Evolutionary conservation across 2,888 invertebrate genomes (phyloP).

Genomic region (Synanthedon vespiformis): DNA sequence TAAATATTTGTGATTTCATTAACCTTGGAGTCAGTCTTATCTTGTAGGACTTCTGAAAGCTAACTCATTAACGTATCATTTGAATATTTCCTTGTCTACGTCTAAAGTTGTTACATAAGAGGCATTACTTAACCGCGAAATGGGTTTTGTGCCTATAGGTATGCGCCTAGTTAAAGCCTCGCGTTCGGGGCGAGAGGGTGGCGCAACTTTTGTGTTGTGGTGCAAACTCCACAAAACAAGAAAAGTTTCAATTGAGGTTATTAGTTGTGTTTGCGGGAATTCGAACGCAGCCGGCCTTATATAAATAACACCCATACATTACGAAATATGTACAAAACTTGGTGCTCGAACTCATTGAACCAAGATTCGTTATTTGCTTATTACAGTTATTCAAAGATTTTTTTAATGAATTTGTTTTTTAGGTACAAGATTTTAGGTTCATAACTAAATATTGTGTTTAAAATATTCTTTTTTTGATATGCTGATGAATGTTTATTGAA

Average conservation of each 20-base stretch:
- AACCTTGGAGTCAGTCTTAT: no score
- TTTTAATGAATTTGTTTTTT: no score
- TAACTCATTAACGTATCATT: no score
- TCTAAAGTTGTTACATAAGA: not conserved
- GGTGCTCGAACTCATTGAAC: not conserved
- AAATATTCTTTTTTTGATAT: no score
- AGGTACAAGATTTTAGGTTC: no score
- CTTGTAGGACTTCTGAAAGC: no score
- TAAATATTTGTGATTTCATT: no score
- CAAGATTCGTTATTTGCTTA: no score
- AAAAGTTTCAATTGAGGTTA: slow-evolving; percentile 6
- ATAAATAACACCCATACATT: not conserved
- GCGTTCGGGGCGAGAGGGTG: not conserved
- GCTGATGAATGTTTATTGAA: no score
- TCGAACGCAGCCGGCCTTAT: not conserved
- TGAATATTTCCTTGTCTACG: no score
- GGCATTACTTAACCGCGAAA: not conserved
- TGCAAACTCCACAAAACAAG: slow-evolving; percentile 5
- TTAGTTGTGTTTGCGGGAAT: not conserved
- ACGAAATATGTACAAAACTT: not conserved
- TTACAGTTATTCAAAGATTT: no score
- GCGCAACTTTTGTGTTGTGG: slow-evolving; percentile 3
- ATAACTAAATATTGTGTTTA: no score
- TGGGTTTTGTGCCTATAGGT: not conserved
- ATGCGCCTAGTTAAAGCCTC: not conserved